phyloP scores from a whole-genome alignment of 2,113 vertebrate species.

The Amazona guildingii region DNA sequence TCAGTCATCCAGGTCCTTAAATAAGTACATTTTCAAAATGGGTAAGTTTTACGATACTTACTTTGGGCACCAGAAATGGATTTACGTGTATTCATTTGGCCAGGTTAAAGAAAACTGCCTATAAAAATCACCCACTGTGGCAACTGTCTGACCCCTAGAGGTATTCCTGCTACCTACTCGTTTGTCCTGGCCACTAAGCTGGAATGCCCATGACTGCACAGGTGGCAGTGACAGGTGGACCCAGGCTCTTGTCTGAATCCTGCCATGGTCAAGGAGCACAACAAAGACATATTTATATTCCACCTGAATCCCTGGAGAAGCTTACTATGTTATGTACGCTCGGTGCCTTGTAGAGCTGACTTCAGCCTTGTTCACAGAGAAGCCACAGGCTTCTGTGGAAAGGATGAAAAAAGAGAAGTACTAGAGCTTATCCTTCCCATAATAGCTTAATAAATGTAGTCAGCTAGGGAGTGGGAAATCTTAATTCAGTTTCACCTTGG shows the following conservation, averaged over 20 bases:
- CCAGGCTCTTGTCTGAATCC: neutral
- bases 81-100: neutral
- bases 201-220: neutral
- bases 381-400: neutral
- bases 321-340: accelerated
- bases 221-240: neutral
- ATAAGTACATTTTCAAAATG: neutral
- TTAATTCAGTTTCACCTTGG: neutral
- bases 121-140: neutral
- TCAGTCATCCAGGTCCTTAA: neutral
- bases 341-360: accelerated
- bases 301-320: neutral
- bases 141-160: neutral
- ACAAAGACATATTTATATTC: neutral
- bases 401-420: neutral
- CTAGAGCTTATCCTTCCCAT: neutral
- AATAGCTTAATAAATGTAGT: neutral
- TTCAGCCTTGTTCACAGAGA: neutral
- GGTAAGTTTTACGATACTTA: neutral
- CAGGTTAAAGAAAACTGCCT: neutral
- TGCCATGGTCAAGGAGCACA: neutral
- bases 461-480: neutral
- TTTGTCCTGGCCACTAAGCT: neutral
- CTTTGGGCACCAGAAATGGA: neutral
- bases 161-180: neutral